These are phyloP conservation scores for Catostylus mosaicus DNA, from an alignment of 30 jellyfish, hydroid and myxozoan species.

Conservation along the genomic window DNA sequence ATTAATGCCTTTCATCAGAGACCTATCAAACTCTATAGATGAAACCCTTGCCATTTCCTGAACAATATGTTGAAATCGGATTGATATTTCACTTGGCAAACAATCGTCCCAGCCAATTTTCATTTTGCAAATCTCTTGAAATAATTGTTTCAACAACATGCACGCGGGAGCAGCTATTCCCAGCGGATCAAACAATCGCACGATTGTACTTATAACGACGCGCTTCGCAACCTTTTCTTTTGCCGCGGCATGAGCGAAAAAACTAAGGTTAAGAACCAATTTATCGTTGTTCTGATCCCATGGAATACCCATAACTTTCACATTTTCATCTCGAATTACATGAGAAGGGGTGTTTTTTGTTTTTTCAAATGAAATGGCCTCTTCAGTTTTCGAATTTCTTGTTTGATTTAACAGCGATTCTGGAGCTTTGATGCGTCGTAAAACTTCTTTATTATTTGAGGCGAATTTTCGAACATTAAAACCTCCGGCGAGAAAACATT, in stretches of 20 bases:
- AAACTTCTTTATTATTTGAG: not conserved
- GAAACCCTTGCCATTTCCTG: not conserved
- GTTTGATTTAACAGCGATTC: not conserved
- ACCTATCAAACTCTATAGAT: not conserved
- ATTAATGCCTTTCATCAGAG: not conserved
- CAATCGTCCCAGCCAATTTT: conserved; percentile 31
- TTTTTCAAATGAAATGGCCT: not conserved
- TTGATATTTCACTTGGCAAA: not conserved
- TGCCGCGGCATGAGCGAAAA: not conserved
- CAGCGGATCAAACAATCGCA: conserved; percentile 8
- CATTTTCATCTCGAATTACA: not conserved
- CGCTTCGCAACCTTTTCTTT: conserved; percentile 13
- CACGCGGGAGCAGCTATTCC: not conserved
- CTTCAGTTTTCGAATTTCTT: not conserved
- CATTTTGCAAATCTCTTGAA: conserved; percentile 16
- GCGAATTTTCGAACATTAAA: conserved; percentile 11
- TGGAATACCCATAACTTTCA: conserved; percentile 31
- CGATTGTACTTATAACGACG: not conserved
- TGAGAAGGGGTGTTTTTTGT: not conserved
- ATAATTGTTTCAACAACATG: conserved; percentile 1
- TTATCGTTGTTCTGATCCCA: conserved; percentile 22
- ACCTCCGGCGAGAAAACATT: conserved; percentile 6
- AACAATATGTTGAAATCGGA: not conserved
- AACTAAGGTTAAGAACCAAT: not conserved
- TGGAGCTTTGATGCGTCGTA: not conserved